Base-by-base conservation (phyloP, 1,140 invertebrate genomes). In the Drosophila leontia region DNA sequence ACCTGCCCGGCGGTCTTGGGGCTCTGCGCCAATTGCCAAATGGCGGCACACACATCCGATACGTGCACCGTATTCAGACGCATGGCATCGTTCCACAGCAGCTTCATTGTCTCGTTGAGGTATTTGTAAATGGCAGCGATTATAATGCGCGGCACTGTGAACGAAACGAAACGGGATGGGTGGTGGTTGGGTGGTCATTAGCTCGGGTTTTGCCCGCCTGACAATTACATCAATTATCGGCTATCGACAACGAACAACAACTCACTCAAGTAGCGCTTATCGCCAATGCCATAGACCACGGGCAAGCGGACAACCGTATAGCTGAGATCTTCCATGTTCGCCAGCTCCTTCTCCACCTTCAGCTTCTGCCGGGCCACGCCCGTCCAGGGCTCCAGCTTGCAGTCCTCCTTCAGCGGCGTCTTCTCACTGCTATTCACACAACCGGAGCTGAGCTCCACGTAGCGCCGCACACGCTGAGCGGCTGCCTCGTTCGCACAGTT, bases 1-100 rank as follows among this genome's bases (percentile, higher is more conserved):
- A 95, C 94, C 93, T 97, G 94, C 0, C 94, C 93, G 47, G 86
- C 81, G n/a, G 94, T 93, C 51, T 93, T 93, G 0, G 92, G 83
- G 29, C 75, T 90, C 29, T 78, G 87, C 13, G 92, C 93, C 34
- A 95, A 80, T 26, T 92, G 83, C 95, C 96, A 97, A 71, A 97
- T 95, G 39, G 97, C 97, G 64, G 95, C 93, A 90, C 95, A 96
- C 12, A 98, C 93, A 93, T 99, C 98, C 44, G 93, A 92, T 1
- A 98, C 97, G 93, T 98, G 97, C 41, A 98, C 95, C 1, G 97
- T 98, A 92, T 98, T 97, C 94, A 98, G 96, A 81, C 96, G 95
- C 55, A 98, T 94, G 63, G 97, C 95, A 42, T 96, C 95, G 59
- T 96, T 96, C 97, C 97, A 98, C 32, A 98, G 94, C 47, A 98